These are phyloP conservation scores for Tapera naevia DNA, from an alignment of 2,797 vertebrate genomes.

Conservation along the genomic window DNA sequence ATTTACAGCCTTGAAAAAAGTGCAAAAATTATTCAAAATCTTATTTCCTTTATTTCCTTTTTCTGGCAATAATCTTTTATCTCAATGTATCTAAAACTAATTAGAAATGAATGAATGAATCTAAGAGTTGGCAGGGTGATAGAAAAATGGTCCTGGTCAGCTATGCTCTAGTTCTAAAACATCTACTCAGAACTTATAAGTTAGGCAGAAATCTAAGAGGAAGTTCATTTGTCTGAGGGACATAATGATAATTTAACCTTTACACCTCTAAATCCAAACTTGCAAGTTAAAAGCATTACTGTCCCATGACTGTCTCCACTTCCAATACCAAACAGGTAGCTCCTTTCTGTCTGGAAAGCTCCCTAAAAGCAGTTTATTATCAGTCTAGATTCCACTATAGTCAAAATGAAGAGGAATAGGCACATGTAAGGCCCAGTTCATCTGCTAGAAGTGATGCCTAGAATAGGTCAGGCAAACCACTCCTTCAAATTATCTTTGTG, in stretches of 20 bases:
- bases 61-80: neutral
- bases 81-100: neutral
- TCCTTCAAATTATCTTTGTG: neutral
- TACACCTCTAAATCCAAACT: neutral
- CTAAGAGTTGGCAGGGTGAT: neutral
- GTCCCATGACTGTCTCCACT: neutral
- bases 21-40: neutral
- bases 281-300: neutral
- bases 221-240: neutral
- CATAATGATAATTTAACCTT: neutral
- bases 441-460: neutral
- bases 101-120: neutral
- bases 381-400: neutral
- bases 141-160: neutral
- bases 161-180: neutral
- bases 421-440: rapidly evolving
- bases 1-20: neutral
- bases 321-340: neutral
- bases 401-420: neutral
- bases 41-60: neutral
- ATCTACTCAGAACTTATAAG: neutral
- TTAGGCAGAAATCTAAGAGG: neutral
- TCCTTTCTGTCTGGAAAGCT: neutral
- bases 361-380: neutral
- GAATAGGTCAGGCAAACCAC: neutral